Evolutionary conservation across 2,113 vertebrate genomes (phyloP).

Genomic region (Orientallactaga bullata): DNA sequence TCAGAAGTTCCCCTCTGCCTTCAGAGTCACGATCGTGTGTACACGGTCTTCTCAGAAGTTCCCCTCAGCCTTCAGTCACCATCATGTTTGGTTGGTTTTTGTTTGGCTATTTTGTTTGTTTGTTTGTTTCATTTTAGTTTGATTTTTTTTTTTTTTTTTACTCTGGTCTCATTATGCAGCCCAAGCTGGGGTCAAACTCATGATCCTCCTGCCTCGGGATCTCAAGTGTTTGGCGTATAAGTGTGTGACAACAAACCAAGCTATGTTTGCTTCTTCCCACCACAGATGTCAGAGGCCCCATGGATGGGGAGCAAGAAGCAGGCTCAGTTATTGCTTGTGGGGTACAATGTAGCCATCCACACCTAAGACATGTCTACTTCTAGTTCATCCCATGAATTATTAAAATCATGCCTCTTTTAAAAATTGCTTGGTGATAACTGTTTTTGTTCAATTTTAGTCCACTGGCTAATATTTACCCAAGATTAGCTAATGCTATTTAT

Average conservation of each 20-base stretch:
- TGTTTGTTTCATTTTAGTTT: too few species aligned
- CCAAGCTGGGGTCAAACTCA: too few species aligned
- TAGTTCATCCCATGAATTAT: background rate
- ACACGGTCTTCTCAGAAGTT: background rate
- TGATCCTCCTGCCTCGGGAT: background rate
- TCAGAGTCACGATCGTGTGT: too few species aligned
- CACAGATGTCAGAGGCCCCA: background rate
- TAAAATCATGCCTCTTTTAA: background rate
- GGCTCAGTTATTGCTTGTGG: background rate
- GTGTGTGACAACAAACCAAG: background rate
- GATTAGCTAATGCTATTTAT: background rate
- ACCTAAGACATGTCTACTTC: background rate
- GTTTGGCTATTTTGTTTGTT: too few species aligned
- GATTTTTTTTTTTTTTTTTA: background rate
- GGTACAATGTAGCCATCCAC: background rate
- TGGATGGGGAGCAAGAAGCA: background rate
- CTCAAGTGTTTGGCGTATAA: too few species aligned
- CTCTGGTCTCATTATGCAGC: too few species aligned
- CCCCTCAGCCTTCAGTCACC: background rate
- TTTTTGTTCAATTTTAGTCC: background rate
- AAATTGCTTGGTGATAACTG: background rate
- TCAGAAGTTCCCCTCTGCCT: too few species aligned
- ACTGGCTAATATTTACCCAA: background rate
- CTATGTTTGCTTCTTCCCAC: background rate
- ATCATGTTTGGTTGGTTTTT: too few species aligned